Evolutionary conservation across 2,888 invertebrate genomes (phyloP).

Genomic region (Mantis religiosa): DNA sequence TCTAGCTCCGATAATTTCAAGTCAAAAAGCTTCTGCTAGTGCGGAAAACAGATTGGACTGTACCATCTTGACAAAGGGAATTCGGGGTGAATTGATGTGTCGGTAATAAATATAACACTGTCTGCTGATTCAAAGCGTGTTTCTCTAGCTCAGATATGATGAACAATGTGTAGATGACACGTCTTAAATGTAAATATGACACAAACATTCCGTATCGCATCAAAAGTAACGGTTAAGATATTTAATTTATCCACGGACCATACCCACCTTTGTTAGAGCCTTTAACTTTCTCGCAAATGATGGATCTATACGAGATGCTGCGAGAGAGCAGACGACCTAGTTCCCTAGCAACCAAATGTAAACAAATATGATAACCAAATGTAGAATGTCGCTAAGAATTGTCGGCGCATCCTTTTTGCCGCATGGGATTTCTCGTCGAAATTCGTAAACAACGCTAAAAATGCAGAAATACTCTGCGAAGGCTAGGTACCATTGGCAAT

Average conservation of each 20-base stretch:
- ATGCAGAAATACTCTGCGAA: not conserved
- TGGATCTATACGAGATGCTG: constrained; percentile 11
- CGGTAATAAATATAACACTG: not conserved
- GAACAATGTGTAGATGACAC: not conserved
- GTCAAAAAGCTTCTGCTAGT: constrained; percentile 24
- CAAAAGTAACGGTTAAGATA: not conserved
- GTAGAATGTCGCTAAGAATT: not conserved
- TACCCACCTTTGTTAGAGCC: constrained; percentile 18
- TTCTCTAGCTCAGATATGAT: not conserved
- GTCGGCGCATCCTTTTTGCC: not conserved
- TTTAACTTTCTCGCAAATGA: constrained; percentile 11
- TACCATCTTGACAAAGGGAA: constrained; percentile 24
- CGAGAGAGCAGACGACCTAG: constrained; percentile 12
- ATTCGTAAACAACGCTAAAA: not conserved
- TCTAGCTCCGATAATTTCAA: not conserved
- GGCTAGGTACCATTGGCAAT: not conserved
- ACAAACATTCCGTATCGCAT: not conserved
- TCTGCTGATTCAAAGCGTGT: not conserved
- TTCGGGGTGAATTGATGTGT: constrained; percentile 13
- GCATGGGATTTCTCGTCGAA: not conserved
- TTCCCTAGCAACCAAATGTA: constrained; percentile 15
- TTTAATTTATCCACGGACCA: constrained; percentile 14
- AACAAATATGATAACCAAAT: not conserved
- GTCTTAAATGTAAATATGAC: not conserved
- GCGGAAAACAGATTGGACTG: constrained; percentile 19